Percentiles rank a stretch among this genome's conserved stretches.
phyloP scores from a whole-genome alignment of 2,113 vertebrate genomes.

The Plotosus lineatus region DNA sequence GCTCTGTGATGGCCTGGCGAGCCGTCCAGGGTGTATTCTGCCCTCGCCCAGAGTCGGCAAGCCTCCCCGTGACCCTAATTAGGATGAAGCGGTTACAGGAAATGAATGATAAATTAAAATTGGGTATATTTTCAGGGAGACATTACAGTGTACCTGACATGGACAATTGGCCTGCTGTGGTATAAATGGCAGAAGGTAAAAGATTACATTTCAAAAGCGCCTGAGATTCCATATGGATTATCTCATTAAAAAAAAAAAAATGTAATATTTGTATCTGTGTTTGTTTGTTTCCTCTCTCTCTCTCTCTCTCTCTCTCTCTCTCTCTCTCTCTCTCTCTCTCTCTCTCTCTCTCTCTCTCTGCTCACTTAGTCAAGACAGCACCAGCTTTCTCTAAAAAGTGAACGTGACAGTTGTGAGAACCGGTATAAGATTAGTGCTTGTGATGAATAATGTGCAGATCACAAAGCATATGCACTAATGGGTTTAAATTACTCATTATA shows the following conservation, averaged over 20 bases:
- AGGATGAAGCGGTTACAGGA: too few species aligned
- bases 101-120: too few species aligned
- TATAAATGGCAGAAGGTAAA: background rate
- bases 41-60: too few species aligned
- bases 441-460: background rate
- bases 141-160: background rate
- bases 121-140: background rate
- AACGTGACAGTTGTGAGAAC: background rate
- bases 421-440: background rate
- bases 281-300: background rate
- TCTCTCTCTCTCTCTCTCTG: background rate
- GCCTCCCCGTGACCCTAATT: too few species aligned
- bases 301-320: background rate
- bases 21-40: too few species aligned
- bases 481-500: background rate
- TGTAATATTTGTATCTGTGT: background rate
- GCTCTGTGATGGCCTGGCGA: too few species aligned
- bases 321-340: conserved; percentile 7
- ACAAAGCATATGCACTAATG: background rate
- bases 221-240: background rate
- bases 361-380: background rate
- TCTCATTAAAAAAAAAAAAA: background rate
- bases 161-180: background rate
- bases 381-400: background rate
- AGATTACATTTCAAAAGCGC: background rate